phyloP scores from a whole-genome alignment of 2,797 vertebrate species.

The Ptychadena robeensis region DNA sequence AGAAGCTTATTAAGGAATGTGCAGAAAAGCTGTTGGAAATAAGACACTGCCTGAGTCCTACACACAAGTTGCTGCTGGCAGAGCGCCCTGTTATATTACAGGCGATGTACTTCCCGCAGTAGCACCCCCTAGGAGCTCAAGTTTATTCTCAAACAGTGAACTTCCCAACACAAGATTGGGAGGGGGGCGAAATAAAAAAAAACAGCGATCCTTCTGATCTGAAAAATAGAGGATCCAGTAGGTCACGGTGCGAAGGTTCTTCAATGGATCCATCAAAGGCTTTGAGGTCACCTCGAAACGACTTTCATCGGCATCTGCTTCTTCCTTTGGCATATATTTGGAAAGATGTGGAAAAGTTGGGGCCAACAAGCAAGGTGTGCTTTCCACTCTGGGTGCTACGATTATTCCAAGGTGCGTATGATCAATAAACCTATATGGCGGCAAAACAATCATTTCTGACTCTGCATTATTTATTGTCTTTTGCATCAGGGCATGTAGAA shows the following conservation, averaged over 20 bases:
- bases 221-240: slow-evolving; percentile 20
- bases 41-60: slow-evolving; percentile 68
- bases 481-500: slow-evolving; percentile 18
- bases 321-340: slow-evolving; percentile 11
- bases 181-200: background rate
- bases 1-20: slow-evolving; percentile 64
- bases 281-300: background rate
- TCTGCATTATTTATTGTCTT: slow-evolving; percentile 31
- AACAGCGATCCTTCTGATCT: background rate
- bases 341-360: background rate
- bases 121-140: slow-evolving; percentile 72
- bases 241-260: slow-evolving; percentile 12
- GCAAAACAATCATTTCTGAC: slow-evolving; percentile 11
- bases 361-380: background rate
- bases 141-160: slow-evolving; percentile 69
- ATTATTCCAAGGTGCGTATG: slow-evolving; percentile 3
- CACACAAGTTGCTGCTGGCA: slow-evolving; percentile 49
- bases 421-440: background rate
- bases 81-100: slow-evolving; percentile 63
- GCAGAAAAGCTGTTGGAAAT: slow-evolving; percentile 73
- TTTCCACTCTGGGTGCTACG: background rate
- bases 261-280: slow-evolving; percentile 21
- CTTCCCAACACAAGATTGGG: slow-evolving; percentile 12
- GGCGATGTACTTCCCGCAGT: slow-evolving; percentile 67
- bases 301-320: slow-evolving; percentile 33